phyloP scores from a whole-genome alignment of 2,888 invertebrate genomes.

The Ethmia dodecea region DNA sequence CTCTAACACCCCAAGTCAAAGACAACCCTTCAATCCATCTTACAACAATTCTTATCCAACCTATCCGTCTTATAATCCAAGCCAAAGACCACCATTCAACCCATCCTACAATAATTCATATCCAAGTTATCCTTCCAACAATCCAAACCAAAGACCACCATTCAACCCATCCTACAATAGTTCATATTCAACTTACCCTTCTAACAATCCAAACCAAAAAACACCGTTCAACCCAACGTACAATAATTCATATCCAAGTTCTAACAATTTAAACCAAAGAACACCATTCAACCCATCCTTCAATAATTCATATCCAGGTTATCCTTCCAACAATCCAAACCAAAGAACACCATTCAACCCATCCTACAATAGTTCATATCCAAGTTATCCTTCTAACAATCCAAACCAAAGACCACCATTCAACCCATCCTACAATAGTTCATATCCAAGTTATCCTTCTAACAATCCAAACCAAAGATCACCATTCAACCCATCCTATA shows the following conservation, averaged over 20 bases:
- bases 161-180: constrained; percentile 3
- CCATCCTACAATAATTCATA: constrained; percentile 7
- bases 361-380: constrained; percentile 11
- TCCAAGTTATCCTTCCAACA: constrained; percentile 5
- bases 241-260: no score
- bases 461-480: no score
- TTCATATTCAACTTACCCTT: constrained; percentile 1
- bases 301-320: constrained; percentile 11
- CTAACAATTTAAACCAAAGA: constrained; percentile 11
- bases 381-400: constrained; percentile 23
- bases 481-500: no score
- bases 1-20: constrained; percentile 9
- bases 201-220: constrained; percentile 6
- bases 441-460: constrained; percentile 3
- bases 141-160: constrained; percentile 8
- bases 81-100: constrained; percentile 7
- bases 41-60: constrained; percentile 18
- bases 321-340: constrained; percentile 12
- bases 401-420: constrained; percentile 1
- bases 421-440: constrained; percentile 11
- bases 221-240: not conserved
- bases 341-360: constrained; percentile 5
- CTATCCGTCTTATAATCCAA: constrained; percentile 9
- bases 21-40: not conserved
- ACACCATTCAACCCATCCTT: constrained; percentile 9